Evolutionary conservation across 2,888 invertebrate genomes (phyloP), one percentile per base, ranked within the genome.

Genomic region (Nipponacmea schrenckii): DNA sequence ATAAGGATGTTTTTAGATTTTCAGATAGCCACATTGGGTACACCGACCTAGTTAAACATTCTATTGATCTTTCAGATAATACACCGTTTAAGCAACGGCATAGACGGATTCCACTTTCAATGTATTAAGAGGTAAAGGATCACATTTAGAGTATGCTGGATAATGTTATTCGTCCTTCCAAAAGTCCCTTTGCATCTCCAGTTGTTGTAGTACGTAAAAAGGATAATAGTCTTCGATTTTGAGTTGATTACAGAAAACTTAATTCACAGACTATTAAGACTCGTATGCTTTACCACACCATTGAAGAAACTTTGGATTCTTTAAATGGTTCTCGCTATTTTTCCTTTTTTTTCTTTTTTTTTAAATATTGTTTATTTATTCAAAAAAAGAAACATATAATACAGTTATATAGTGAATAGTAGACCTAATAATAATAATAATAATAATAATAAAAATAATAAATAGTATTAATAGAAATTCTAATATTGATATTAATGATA

Each of bases 141-240:
- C 71, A 77, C 66, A 17, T 77, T 27, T 68, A 67, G 26, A 68
- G 73, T 27, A 73, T 75, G 70, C 44, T 71, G 17, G 71, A 62
- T 24, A 45, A 67, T 24, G 74, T 67, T 5, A 76, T 76, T 8
- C 48, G 69, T 17, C 64, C 63, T 39, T 69, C 69, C 15, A 17
- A 68, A 5, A 68, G 74, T 46, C 69, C 74, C 17, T 77, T 46
- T 50, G 64, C 62, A 24, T 73, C 75, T 14, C 69, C 74, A 31
- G 70, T 73, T 26, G 78, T 78, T 14, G 62, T 77, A 31, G 74
- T 77, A 14, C 56, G 71, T 20, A 74, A 73, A 62, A 73, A 73
- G 65, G 76, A 77, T 66, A 66, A 64, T 45, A 45, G 45, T 27
- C 72, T 77, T 26, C 62, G 73, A 17, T 72, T 76, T 69, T 78